These are phyloP conservation scores for Brachionus plicatilis DNA, from an alignment of 1,140 invertebrate genomes.

Conservation along the genomic window DNA sequence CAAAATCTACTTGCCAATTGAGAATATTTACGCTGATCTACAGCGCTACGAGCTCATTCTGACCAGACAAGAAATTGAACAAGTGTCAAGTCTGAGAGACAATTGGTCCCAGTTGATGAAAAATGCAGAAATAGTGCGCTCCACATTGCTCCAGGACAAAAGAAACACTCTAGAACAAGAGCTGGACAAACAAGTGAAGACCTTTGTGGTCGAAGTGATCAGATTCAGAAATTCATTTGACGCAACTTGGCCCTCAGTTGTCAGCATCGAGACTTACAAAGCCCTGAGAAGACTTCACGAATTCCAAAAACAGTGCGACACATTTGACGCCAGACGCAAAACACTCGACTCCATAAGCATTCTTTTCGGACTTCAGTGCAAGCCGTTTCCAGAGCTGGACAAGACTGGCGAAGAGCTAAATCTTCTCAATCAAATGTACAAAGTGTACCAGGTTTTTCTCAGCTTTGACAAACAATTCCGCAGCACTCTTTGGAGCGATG, in stretches of 20 bases:
- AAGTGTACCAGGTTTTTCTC: too few relatives aligned
- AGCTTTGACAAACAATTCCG: conserved; percentile 53
- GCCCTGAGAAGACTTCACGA: conserved; percentile 51
- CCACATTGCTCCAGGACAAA: conserved; percentile 51
- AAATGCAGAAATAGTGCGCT: conserved; percentile 50
- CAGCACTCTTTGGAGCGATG: conserved; percentile 54
- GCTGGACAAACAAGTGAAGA: conserved; percentile 57
- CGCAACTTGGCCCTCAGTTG: conserved; percentile 52
- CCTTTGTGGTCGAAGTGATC: conserved; percentile 56
- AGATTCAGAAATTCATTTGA: conserved; percentile 57
- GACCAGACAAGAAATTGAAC: too few relatives aligned
- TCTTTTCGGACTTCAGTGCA: conserved; percentile 53
- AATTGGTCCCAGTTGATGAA: too few relatives aligned
- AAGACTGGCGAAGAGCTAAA: conserved; percentile 55
- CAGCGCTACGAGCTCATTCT: too few relatives aligned
- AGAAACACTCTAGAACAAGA: conserved; percentile 54
- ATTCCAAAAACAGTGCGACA: conserved; percentile 51
- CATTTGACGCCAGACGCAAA: conserved; percentile 51
- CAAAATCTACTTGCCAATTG: too few relatives aligned
- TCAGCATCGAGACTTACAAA: conserved; percentile 52
- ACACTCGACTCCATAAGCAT: conserved; percentile 56
- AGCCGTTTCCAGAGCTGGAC: conserved; percentile 55
- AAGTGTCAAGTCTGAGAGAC: too few relatives aligned
- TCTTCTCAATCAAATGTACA: conserved; percentile 54
- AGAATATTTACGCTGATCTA: too few relatives aligned